These are phyloP conservation scores for Smithornis capensis DNA, from an alignment of 2,113 vertebrate species.

Conservation along the genomic window DNA sequence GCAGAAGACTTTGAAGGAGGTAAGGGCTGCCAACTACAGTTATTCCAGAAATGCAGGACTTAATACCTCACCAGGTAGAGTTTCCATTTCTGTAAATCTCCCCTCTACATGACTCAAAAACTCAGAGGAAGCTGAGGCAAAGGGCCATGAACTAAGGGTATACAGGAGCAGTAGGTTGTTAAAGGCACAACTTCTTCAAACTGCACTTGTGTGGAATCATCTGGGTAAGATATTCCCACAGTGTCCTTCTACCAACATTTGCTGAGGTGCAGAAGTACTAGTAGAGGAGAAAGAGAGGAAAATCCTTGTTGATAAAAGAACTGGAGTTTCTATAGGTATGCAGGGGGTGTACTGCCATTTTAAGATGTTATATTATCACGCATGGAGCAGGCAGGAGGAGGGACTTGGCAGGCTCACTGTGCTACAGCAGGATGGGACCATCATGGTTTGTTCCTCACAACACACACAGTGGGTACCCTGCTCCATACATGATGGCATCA, in stretches of 20 bases:
- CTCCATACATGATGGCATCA: background rate
- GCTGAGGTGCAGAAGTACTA: background rate
- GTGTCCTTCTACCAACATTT: background rate
- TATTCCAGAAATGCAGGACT: background rate
- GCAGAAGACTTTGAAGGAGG: background rate
- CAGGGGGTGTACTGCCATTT: background rate
- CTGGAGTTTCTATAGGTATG: background rate
- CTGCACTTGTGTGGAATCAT: background rate
- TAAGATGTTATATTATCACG: background rate
- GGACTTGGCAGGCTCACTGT: background rate
- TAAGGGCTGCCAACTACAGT: background rate
- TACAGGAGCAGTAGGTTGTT: background rate
- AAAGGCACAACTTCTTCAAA: background rate
- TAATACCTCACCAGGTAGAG: background rate
- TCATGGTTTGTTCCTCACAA: background rate
- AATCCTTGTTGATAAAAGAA: background rate
- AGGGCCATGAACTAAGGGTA: background rate
- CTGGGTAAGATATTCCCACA: background rate
- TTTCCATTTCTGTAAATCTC: background rate
- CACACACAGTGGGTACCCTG: rapidly evolving
- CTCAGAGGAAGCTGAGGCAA: background rate
- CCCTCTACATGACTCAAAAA: background rate
- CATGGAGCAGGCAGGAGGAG: background rate
- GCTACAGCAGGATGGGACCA: background rate
- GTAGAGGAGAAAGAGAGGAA: background rate